Conservation (phyloP, 1,140 invertebrate genomes). For the Teleogryllus occipitalis region DNA sequence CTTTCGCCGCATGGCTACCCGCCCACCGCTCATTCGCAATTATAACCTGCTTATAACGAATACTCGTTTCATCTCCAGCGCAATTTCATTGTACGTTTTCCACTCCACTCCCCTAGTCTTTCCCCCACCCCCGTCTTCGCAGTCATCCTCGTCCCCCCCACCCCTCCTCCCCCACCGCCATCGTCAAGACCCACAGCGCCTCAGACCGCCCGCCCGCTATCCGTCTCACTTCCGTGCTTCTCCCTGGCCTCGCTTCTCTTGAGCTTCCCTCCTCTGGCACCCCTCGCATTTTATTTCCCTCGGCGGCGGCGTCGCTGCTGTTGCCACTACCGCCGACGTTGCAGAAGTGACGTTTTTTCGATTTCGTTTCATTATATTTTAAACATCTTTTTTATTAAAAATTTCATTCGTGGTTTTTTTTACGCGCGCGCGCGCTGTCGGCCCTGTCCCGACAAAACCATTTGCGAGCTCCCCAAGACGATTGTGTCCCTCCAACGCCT, state of each 20-base stretch:
- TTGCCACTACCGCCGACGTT: no score
- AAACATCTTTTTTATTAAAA: neutral
- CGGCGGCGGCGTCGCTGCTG: no score
- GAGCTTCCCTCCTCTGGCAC: no score
- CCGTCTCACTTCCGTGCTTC: no score
- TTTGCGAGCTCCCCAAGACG: neutral
- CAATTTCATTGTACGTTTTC: neutral
- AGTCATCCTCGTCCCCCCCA: no score
- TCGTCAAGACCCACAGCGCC: neutral
- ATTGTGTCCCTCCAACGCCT: no score
- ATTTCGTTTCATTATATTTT: neutral
- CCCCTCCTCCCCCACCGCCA: neutral
- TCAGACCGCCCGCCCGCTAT: no score
- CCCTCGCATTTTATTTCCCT: no score
- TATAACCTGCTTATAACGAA: neutral
- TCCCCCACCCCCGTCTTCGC: neutral
- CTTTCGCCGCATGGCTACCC: no score
- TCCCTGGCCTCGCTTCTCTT: no score
- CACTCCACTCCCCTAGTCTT: neutral
- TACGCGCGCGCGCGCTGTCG: neutral
- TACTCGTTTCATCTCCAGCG: neutral
- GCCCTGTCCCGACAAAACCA: neutral
- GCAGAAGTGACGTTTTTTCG: neutral
- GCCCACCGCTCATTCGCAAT: neutral
- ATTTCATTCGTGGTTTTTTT: neutral